Evolutionary conservation across 2,797 vertebrate species (phyloP).

Genomic region (Dryobates pubescens): DNA sequence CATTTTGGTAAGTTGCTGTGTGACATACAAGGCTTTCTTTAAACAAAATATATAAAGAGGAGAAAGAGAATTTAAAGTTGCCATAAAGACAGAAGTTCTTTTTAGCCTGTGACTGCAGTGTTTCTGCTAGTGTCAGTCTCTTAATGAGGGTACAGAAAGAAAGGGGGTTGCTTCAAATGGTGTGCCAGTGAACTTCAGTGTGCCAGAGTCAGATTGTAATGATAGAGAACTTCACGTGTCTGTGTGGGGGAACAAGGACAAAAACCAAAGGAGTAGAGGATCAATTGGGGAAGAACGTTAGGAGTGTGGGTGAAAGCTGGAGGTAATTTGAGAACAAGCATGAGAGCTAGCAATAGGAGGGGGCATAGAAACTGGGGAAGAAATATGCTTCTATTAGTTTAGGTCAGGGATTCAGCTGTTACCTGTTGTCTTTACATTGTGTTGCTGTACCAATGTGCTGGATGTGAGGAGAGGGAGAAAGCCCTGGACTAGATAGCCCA

Average conservation of each 20-base stretch:
- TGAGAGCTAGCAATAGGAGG: neutral
- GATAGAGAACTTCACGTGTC: neutral
- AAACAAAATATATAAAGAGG: neutral
- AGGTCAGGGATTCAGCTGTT: neutral
- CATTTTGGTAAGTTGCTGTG: neutral
- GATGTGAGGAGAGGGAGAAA: neutral
- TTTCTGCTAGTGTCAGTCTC: neutral
- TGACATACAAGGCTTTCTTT: neutral
- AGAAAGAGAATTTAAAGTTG: neutral
- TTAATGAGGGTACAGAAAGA: neutral
- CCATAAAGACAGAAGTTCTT: neutral
- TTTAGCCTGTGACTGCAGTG: neutral
- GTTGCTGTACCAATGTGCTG: neutral
- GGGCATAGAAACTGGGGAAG: neutral
- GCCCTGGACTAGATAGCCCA: neutral
- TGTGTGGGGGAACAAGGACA: neutral
- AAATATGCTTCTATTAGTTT: neutral
- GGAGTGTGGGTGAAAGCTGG: neutral
- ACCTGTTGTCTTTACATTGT: neutral
- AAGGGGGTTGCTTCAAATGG: neutral
- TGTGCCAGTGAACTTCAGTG: neutral
- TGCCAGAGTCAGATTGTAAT: neutral
- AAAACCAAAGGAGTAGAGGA: neutral
- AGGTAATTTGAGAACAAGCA: neutral
- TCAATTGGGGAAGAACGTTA: neutral